These are phyloP conservation scores for Dorcus parallelipipedus DNA, from an alignment of 2,888 invertebrate genomes.

Conservation along the genomic window DNA sequence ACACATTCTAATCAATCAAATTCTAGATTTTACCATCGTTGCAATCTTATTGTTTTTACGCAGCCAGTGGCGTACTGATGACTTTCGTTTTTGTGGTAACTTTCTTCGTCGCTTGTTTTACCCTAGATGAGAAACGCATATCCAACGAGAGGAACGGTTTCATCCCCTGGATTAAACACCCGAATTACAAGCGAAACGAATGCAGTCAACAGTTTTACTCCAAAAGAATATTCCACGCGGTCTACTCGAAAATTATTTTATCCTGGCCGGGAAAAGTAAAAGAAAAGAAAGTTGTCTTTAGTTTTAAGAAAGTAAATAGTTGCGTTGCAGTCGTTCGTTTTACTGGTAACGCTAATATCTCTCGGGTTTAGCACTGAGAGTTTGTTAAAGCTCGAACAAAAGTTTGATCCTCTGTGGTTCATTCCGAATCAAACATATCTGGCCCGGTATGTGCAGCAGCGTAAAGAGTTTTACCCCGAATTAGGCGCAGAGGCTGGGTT, in stretches of 20 bases:
- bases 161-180: constrained; percentile 64
- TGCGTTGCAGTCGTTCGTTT: constrained; percentile 51
- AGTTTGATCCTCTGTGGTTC: constrained; percentile 79
- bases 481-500: constrained; percentile 62
- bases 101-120: constrained; percentile 77
- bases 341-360: constrained; percentile 58
- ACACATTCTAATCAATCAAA: not conserved
- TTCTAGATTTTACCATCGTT: constrained; percentile 72
- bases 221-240: constrained; percentile 55
- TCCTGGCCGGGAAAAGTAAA: constrained; percentile 63
- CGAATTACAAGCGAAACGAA: constrained; percentile 51
- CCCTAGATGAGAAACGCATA: constrained; percentile 66
- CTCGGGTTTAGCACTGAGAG: constrained; percentile 62
- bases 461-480: constrained; percentile 62
- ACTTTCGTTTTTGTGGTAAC: constrained; percentile 74
- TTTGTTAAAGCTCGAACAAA: constrained; percentile 65
- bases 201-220: constrained; percentile 57
- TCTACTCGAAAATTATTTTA: constrained; percentile 65
- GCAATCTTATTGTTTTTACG: constrained; percentile 79
- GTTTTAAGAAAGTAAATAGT: not conserved
- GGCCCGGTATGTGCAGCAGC: constrained; percentile 56
- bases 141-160: constrained; percentile 63
- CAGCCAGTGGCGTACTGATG: constrained; percentile 71
- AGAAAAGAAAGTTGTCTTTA: not conserved
- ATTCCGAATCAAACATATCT: constrained; percentile 69